phyloP scores from a whole-genome alignment of 2,113 vertebrate species.

The Bombycilla garrulus region DNA sequence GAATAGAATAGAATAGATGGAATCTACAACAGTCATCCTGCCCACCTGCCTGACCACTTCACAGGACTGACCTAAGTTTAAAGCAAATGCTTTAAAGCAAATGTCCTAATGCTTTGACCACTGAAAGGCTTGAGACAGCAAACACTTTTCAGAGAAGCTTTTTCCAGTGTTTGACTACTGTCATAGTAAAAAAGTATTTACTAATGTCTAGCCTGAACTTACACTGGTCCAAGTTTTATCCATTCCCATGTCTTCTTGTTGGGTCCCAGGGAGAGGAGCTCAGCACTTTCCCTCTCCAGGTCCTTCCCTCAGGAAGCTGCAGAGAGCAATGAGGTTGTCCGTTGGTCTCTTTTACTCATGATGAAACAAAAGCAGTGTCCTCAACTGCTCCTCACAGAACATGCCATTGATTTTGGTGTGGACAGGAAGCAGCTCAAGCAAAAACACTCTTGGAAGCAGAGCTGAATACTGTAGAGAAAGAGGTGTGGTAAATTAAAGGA shows the following conservation, averaged over 20 bases:
- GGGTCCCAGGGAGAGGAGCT: no score
- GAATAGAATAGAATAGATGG: neutral
- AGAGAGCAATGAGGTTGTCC: neutral
- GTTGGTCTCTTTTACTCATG: neutral
- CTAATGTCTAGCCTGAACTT: neutral
- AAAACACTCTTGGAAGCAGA: neutral
- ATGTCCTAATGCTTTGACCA: neutral
- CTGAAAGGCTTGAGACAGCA: no score
- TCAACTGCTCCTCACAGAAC: fast-evolving
- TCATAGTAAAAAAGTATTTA: neutral
- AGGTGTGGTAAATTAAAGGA: no score
- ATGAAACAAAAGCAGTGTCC: neutral
- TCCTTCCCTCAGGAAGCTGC: neutral
- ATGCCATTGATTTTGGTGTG: fast-evolving
- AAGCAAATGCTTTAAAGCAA: neutral
- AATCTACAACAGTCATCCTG: neutral
- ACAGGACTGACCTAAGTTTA: neutral
- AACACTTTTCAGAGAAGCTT: neutral
- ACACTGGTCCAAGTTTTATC: neutral
- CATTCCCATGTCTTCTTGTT: neutral
- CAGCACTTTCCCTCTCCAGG: neutral
- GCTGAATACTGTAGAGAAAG: neutral
- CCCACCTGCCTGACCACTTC: neutral
- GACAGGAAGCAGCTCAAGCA: neutral
- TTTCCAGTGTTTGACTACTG: neutral